phyloP scores from a whole-genome alignment of 2,113 vertebrate species.

The Thamnaconus septentrionalis region DNA sequence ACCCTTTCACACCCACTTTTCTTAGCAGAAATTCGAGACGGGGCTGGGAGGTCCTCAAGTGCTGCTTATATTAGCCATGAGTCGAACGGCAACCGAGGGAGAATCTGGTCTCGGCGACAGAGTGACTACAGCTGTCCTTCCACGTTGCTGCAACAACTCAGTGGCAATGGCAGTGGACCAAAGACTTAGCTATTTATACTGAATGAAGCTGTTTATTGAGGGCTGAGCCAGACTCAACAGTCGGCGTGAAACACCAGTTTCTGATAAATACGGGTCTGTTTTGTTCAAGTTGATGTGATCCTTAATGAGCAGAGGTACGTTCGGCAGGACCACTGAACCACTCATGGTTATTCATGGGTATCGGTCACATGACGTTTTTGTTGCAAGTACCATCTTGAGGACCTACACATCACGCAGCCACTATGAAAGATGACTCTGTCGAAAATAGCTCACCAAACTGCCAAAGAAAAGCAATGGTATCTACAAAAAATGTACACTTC shows the following conservation, averaged over 20 bases:
- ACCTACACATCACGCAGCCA: too few relatives aligned
- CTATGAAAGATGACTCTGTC: too few relatives aligned
- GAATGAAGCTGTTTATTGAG: slow-evolving; percentile 42
- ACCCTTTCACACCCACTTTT: background rate
- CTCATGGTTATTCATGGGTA: too few relatives aligned
- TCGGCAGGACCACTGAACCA: too few relatives aligned
- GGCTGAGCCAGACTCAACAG: slow-evolving; percentile 34
- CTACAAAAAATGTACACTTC: too few relatives aligned
- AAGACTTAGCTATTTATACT: slow-evolving; percentile 58
- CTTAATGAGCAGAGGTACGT: background rate
- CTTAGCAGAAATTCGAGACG: slow-evolving; percentile 19
- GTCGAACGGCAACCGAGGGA: slow-evolving; percentile 19
- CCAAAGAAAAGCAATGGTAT: too few relatives aligned
- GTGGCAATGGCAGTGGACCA: slow-evolving; percentile 49
- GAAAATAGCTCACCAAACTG: too few relatives aligned
- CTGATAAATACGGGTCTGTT: slow-evolving; percentile 4
- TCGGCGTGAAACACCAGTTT: slow-evolving; percentile 23
- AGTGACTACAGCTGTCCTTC: slow-evolving; percentile 54
- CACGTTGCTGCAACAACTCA: slow-evolving; percentile 22
- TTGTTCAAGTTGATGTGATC: background rate
- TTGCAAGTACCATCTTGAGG: too few relatives aligned
- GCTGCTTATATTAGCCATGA: slow-evolving; percentile 33
- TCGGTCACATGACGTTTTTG: too few relatives aligned
- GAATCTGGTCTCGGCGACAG: slow-evolving; percentile 41
- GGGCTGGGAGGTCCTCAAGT: slow-evolving; percentile 16